Base-by-base conservation (phyloP, 2,888 invertebrate genomes). In the Anoplius nigerrimus region DNA sequence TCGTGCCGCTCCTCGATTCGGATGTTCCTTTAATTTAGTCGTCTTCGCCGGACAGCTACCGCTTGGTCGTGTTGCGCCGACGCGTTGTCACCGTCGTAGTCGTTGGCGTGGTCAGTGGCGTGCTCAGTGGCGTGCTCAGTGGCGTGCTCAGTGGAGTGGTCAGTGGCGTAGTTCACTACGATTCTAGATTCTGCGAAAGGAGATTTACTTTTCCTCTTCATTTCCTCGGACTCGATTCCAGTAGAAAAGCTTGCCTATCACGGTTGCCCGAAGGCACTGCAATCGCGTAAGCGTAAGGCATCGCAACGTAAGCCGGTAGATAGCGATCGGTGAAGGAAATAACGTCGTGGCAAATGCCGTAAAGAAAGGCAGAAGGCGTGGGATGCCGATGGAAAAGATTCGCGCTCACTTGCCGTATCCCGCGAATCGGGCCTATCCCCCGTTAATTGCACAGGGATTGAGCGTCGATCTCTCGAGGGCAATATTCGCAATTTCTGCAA, bases 1-100 rank as follows among this genome's bases (percentile, higher is more conserved):
- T 13, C 34, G 34, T 34, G 34, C 2, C n/a, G 24, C 34, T 34
- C 34, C 34, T 13, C 83, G 82, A 85, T 85, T 85, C 83, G 81
- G 83, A 86, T 86, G 85, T 84, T 82, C 82, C 70, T 81, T 81
- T 85, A 84, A 86, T 85, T 85, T 83, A 82, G 82, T 81, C 80
- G 80, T 81, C 75, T 68, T 53, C 59, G 66, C 53, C 62, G 66
- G 42, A 4, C 56, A 54, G 51, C 64, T 64, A 62, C 69, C 64
- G 61, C 56, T n/a, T n/a, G n/a, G 52, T 68, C 53, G 52, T 60
- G 54, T 48, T 45, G 54, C n/a, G 51, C 21, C 63, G 46, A 66
- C 63, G 69, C 66, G 66, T 56, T 68, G 62, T 76, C 6, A 16
- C 16, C 18, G 22, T 22, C 6, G 22, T 4, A n/a, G n/a, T n/a